Percentiles rank a stretch among this genome's conserved stretches.
Evolutionary conservation across 2,113 vertebrate species (phyloP).

Genomic region (Saguinus midas): DNA sequence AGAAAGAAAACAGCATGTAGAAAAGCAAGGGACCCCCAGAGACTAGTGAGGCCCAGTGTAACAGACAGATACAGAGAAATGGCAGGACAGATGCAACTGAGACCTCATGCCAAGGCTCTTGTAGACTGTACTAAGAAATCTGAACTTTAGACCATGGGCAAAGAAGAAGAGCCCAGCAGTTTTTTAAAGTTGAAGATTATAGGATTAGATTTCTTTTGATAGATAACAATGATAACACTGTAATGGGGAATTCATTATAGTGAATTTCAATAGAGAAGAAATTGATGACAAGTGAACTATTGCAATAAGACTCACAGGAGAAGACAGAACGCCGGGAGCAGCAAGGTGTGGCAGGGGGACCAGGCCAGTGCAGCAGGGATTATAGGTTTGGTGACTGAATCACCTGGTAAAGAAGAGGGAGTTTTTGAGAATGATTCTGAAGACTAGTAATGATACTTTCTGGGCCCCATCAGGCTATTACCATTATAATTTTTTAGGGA

Average conservation of each 20-base stretch:
- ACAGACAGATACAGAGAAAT: not conserved
- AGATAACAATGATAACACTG: not conserved
- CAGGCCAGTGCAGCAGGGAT: not conserved
- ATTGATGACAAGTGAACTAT: not conserved
- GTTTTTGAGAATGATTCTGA: not conserved
- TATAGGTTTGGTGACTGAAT: not conserved
- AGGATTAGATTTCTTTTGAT: not conserved
- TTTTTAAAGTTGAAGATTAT: not conserved
- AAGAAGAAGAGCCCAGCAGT: not conserved
- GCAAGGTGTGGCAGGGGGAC: not conserved
- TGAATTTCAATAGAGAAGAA: not conserved
- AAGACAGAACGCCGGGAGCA: not conserved
- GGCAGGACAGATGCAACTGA: not conserved
- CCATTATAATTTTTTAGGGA: not conserved
- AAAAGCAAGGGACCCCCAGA: not conserved
- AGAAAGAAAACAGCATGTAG: not conserved
- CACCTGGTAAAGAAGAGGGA: not conserved
- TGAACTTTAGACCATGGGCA: not conserved
- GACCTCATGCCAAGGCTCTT: not conserved
- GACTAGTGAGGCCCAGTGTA: not conserved
- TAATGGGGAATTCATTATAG: not conserved
- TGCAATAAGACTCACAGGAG: not conserved
- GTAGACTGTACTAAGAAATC: not conserved
- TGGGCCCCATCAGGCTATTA: not conserved
- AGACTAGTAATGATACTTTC: not conserved